A percentile compares a stretch with the other conserved stretches of the same genome.
Evolutionary conservation across 2,113 vertebrate species (phyloP).

Genomic region (Hyperopisus bebe): DNA sequence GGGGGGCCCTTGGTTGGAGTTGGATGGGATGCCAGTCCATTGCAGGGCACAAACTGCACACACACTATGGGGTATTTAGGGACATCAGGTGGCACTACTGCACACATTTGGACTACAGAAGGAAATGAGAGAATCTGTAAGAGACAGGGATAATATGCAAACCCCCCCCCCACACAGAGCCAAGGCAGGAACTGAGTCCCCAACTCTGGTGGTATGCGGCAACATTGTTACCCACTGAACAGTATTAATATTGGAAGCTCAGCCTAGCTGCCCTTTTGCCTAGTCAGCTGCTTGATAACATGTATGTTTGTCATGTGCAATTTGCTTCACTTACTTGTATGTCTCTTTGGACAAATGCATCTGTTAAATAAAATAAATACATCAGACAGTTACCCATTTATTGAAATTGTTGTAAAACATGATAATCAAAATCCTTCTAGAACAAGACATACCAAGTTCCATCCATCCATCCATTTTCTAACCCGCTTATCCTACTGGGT

Average conservation of each 20-base stretch:
- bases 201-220: not conserved
- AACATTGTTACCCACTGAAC: not conserved
- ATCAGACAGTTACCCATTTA: not conserved
- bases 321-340: not conserved
- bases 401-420: not conserved
- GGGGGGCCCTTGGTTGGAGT: not conserved
- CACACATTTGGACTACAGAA: not conserved
- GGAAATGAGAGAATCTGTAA: not conserved
- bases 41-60: not conserved
- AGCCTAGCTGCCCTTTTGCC: not conserved
- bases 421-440: not conserved
- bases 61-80: not conserved
- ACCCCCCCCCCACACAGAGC: not conserved
- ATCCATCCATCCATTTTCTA: no score
- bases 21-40: not conserved
- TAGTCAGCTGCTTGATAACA: not conserved
- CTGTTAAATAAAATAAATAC: not conserved
- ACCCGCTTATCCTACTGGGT: no score
- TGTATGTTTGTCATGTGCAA: not conserved
- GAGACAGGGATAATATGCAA: not conserved
- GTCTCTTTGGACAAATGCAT: not conserved
- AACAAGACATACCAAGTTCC: not conserved
- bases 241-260: not conserved
- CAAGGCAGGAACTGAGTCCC: not conserved
- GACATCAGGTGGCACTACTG: not conserved